These are phyloP conservation scores for Lates japonicus DNA, from an alignment of 2,797 vertebrate genomes.

Conservation along the genomic window DNA sequence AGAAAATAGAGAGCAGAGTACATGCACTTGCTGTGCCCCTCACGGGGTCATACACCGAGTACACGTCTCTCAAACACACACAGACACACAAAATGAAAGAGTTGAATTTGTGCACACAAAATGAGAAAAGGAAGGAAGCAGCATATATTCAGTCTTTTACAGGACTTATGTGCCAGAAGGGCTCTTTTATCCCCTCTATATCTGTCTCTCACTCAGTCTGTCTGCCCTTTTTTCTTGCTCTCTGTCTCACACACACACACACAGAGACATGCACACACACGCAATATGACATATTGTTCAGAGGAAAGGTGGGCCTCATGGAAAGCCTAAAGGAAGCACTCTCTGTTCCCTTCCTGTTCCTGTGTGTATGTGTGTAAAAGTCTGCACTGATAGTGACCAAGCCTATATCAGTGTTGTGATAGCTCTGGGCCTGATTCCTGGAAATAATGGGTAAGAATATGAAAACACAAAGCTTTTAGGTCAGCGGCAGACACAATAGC, in stretches of 20 bases:
- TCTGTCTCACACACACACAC: slow-evolving; percentile 18
- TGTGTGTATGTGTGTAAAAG: slow-evolving; percentile 28
- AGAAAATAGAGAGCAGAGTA: slow-evolving; percentile 23
- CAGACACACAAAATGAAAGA: background rate
- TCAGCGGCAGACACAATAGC: slow-evolving; percentile 27
- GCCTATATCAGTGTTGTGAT: slow-evolving; percentile 72
- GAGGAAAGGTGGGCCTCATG: slow-evolving; percentile 77
- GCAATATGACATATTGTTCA: slow-evolving; percentile 52
- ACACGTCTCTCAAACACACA: background rate
- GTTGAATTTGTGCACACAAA: background rate
- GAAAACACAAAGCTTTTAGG: slow-evolving; percentile 60
- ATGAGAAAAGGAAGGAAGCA: background rate
- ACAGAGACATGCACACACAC: slow-evolving; percentile 27
- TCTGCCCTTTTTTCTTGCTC: background rate
- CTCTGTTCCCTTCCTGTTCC: slow-evolving; percentile 76
- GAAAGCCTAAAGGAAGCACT: slow-evolving; percentile 80
- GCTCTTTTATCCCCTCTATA: background rate
- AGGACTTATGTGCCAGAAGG: background rate
- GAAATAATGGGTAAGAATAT: slow-evolving; percentile 70
- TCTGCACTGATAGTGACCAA: slow-evolving; percentile 43
- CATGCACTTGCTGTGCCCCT: slow-evolving; percentile 12
- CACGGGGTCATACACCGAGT: slow-evolving; percentile 4
- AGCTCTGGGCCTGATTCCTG: slow-evolving; percentile 74
- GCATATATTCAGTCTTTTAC: background rate
- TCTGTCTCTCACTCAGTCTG: background rate